Evolutionary conservation across 2,797 vertebrate genomes (phyloP).

Genomic region (Myotis findleyi): DNA sequence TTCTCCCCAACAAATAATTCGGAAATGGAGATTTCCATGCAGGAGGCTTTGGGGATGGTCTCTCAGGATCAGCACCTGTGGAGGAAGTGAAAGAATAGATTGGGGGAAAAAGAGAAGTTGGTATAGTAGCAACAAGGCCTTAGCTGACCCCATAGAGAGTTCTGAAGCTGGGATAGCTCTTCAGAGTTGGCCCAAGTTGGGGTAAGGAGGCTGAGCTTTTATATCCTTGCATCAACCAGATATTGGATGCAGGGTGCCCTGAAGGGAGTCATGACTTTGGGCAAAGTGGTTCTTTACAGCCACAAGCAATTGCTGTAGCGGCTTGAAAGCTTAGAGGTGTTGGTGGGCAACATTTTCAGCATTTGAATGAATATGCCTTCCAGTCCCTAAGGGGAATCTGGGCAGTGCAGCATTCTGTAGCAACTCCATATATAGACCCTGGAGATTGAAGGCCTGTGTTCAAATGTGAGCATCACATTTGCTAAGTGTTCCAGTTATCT

Average conservation of each 20-base stretch:
- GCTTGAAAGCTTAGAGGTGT: neutral
- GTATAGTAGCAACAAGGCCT: neutral
- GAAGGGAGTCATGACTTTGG: neutral
- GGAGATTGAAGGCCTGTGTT: neutral
- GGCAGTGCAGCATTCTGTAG: neutral
- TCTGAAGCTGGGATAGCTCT: neutral
- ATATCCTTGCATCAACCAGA: neutral
- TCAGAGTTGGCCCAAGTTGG: neutral
- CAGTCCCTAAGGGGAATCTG: neutral
- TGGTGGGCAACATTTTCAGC: neutral
- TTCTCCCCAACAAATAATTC: neutral
- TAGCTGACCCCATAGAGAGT: neutral
- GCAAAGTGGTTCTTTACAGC: neutral
- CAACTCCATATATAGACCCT: neutral
- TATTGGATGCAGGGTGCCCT: neutral
- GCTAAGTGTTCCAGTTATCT: neutral
- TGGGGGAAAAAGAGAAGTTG: conserved; percentile 49
- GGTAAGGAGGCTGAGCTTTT: neutral
- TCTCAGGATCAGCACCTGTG: neutral
- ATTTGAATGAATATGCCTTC: neutral
- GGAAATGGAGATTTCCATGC: neutral
- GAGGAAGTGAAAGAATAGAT: conserved; percentile 69
- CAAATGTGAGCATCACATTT: neutral
- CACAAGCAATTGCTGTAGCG: neutral
- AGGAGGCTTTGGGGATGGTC: neutral